These are phyloP conservation scores for Saguinus midas DNA, from an alignment of 2,113 vertebrate species.

Conservation along the genomic window DNA sequence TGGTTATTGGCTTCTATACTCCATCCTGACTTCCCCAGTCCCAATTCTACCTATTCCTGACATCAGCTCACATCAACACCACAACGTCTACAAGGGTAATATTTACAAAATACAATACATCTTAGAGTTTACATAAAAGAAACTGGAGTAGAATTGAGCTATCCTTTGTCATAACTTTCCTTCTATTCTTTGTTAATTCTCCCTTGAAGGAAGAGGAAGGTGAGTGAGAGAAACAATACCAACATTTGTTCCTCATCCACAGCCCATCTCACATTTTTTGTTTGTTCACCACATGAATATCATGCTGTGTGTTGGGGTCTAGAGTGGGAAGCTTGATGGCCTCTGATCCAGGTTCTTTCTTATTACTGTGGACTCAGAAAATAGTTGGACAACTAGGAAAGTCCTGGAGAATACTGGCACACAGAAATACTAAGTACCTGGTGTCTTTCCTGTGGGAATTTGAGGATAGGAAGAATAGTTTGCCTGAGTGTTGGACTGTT, in stretches of 20 bases:
- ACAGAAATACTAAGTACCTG: neutral
- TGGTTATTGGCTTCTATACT: neutral
- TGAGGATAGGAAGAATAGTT: conserved; percentile 44
- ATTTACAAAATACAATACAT: neutral
- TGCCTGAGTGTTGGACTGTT: conserved; percentile 40
- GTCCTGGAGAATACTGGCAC: neutral
- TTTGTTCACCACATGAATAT: neutral
- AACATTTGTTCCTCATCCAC: neutral
- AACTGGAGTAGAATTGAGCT: neutral
- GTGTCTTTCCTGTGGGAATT: neutral
- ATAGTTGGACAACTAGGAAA: neutral
- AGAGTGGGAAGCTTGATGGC: neutral
- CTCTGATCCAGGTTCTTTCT: neutral
- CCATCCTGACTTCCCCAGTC: accelerated
- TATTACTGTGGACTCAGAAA: neutral
- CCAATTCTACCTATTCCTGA: neutral
- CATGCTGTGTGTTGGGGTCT: neutral
- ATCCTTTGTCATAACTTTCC: neutral
- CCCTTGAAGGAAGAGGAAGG: neutral
- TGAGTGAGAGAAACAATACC: neutral
- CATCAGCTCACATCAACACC: neutral
- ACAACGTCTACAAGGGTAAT: neutral
- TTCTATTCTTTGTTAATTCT: neutral
- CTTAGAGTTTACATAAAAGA: neutral
- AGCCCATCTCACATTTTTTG: neutral